Base-by-base conservation (phyloP, 2,113 vertebrate genomes). In the Strix uralensis region DNA sequence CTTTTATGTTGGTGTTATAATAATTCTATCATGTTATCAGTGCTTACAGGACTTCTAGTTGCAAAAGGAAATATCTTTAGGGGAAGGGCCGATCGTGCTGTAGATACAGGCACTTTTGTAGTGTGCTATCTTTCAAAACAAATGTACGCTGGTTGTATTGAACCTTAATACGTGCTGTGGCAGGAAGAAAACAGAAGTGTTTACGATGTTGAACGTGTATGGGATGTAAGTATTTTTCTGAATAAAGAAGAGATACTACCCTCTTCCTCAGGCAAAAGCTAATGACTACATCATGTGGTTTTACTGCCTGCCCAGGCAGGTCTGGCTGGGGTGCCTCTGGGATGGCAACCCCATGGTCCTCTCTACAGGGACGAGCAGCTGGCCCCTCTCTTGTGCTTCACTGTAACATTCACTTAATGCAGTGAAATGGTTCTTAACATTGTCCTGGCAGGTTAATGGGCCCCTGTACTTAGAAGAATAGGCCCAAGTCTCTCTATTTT, bases 11-110 rank as follows among this genome's bases (percentile, higher is more conserved):
- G 93, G 49, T 75, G 23, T 88, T 86, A 63, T 86, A 90, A 95
- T 95, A 95, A 96, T 96, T 94, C 87, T 88, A 69, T 93, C 57
- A 19, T 42, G 78, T 86, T 97, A 94, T 97, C 88, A 62, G 67
- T 74, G 57, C 83, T 49, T 79, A 77, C 42, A 86, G 77, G 55
- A 63, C 58, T 93, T 87, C 55, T 69, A 78, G 70, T 72, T 95
- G 84, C 83, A 71, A 91, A 95, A 94, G n/a, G 34, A 72, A 62
- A 32, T 92, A 83, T 80, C 87, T 85, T 63, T 11, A 40, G 72
- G 55, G 57, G 49, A 58, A 67, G 57, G 38, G 46, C 40, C 10
- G 59, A 84, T 94, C 80, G 81, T 61, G 72, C n/a, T 77, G 38
- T 15, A 80, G 92, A 88, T 81, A 82, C 78, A 29, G 58, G 54